Evolutionary conservation across 2,888 invertebrate genomes (phyloP).

Genomic region (Aspidiotus destructor): DNA sequence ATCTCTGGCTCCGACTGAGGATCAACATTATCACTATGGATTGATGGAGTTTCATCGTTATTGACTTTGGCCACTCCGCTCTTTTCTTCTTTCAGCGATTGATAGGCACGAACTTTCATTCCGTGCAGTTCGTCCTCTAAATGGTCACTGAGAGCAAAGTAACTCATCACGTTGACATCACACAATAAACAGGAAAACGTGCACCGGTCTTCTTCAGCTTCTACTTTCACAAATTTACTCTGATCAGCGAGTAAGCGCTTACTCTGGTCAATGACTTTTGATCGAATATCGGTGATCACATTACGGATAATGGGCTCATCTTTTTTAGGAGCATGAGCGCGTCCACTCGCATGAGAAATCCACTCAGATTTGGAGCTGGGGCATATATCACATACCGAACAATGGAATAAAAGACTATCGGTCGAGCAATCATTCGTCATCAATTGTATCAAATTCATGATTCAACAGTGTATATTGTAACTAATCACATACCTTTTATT

Average conservation of each 20-base stretch:
- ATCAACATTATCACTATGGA: not conserved
- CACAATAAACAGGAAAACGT: not conserved
- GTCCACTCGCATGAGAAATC: not conserved
- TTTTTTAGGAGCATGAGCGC: not conserved
- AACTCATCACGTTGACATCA: not conserved
- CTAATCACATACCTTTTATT: too few relatives aligned
- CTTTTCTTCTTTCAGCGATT: not conserved
- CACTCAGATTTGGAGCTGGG: not conserved
- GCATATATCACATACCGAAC: not conserved
- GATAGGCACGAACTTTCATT: not conserved
- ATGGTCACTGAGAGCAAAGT: not conserved
- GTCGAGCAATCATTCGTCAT: not conserved
- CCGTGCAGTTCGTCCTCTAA: not conserved
- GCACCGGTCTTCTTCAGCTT: not conserved
- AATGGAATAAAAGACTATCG: not conserved
- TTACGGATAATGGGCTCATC: not conserved
- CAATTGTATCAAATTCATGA: not conserved
- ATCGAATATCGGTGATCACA: not conserved
- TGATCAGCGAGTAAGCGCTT: not conserved
- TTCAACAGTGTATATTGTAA: too few relatives aligned
- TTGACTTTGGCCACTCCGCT: not conserved
- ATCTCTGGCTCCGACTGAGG: not conserved
- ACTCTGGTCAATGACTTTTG: not conserved
- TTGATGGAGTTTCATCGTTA: not conserved
- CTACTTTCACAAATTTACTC: not conserved